Evolutionary conservation across 2,797 vertebrate species (phyloP).

Genomic region (Tapirus indicus): DNA sequence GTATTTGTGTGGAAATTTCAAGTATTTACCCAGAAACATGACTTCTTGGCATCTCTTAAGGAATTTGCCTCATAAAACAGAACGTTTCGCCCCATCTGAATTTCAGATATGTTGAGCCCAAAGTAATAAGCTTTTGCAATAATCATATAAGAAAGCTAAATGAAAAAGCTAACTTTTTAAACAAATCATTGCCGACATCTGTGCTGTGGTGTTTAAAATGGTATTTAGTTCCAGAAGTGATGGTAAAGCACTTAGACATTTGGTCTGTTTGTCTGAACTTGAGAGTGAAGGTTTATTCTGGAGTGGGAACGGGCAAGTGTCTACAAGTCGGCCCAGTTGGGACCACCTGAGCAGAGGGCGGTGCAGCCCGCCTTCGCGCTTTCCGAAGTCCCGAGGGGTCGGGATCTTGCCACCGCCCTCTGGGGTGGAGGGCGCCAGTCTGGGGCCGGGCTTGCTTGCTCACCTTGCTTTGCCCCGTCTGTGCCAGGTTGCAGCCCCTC

Average conservation of each 20-base stretch:
- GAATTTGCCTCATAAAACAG: not conserved
- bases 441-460: not conserved
- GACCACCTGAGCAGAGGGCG: rapidly evolving
- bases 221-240: not conserved
- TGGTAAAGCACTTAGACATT: rapidly evolving
- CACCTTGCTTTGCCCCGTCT: constrained; percentile 54
- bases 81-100: rapidly evolving
- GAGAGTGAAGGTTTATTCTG: not conserved
- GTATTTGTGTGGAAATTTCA: not conserved
- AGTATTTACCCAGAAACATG: not conserved
- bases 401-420: not conserved
- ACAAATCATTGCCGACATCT: rapidly evolving
- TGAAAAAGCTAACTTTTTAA: not conserved
- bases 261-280: rapidly evolving
- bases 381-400: not conserved
- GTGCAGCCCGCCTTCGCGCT: not conserved
- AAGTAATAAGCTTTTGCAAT: rapidly evolving
- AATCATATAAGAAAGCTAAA: not conserved
- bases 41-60: not conserved
- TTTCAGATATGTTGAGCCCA: rapidly evolving
- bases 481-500: constrained; percentile 93
- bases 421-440: not conserved
- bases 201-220: rapidly evolving
- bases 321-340: rapidly evolving
- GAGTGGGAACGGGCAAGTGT: rapidly evolving